Percentiles rank a stretch among this genome's conserved stretches.
Evolutionary conservation across 92 coral and sea anemone species (phyloP).

Genomic region (Epizoanthus scotinus): DNA sequence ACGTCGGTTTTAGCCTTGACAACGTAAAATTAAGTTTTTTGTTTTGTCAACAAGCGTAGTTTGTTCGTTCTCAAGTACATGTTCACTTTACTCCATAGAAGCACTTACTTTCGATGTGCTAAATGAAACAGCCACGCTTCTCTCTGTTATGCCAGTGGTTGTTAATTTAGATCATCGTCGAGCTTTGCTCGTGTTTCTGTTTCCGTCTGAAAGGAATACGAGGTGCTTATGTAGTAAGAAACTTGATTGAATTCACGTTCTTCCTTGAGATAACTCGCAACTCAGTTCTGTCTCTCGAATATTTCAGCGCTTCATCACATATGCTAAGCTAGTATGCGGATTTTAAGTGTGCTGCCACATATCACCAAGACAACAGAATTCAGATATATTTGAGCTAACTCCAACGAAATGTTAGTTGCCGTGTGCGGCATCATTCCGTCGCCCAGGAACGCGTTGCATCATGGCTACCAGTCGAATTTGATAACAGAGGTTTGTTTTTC

Average conservation of each 20-base stretch:
- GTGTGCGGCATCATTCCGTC: conserved; percentile 23
- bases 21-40: conserved; percentile 15
- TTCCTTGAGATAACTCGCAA: background rate
- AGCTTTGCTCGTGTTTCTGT: conserved; percentile 1
- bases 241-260: background rate
- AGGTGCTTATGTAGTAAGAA: background rate
- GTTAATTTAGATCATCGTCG: background rate
- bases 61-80: conserved; percentile 28
- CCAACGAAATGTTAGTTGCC: background rate
- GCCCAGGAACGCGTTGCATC: conserved; percentile 48
- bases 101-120: conserved; percentile 21
- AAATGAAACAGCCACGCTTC: conserved; percentile 26
- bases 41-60: conserved; percentile 25
- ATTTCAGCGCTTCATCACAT: conserved; percentile 8
- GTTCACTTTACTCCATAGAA: background rate
- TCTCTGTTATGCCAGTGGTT: conserved; percentile 16
- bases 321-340: conserved; percentile 27
- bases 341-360: conserved; percentile 14
- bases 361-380: conserved; percentile 41
- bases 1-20: background rate
- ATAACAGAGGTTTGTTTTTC: conserved; percentile 36
- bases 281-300: background rate
- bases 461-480: conserved; percentile 30
- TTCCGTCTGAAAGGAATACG: background rate
- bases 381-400: conserved; percentile 20